Evolutionary conservation across 2,888 invertebrate species (phyloP), one percentile per base, ranked within the genome.

Genomic region (Monopis laevigella): DNA sequence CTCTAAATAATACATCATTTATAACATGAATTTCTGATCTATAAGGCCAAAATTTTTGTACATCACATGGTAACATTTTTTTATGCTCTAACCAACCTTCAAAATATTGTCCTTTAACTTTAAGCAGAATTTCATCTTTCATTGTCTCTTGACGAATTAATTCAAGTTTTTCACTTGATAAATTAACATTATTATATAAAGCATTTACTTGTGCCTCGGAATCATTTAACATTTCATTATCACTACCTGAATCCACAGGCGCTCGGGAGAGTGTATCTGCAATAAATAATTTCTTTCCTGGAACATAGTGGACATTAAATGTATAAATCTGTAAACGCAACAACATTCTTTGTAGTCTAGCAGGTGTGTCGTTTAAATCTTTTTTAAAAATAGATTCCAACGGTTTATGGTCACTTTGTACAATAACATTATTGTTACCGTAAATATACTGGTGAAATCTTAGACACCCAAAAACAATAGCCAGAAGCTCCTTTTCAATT

Each of bases 321-420:
- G 53, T 46, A 45, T 54, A 58, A 10, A 43, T 47, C 29, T 53
- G 44, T 14, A 60, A 39, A 40, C 46, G 50, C 16, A 57, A 44
- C 10, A 51, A 40, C 48, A 59, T 56, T 44, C 54, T 44, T 44
- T 57, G 58, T 30, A 60, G 43, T 29, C 56, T 39, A 4, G 49
- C 42, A 8, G 55, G 51, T 13, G 48, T 44, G 21, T 46, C 40
- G 28, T 44, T 42, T 8, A 56, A 43, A 39, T 47, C 39, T 45
- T 54, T 55, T 43, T 51, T 49, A 43, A 58, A 54, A 34, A 60
- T 50, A 11, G 50, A 7, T 29, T 50, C 55, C n/a, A 62, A 42
- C 0, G 56, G 59, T 41, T 58, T 57, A 38, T 63, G 58, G 44
- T 63, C 59, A 18, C 47, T 51, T 32, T 55, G 43, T 1, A 61